These are phyloP conservation scores for Enhydra lutris DNA, from an alignment of 2,113 vertebrate species.

Conservation along the genomic window DNA sequence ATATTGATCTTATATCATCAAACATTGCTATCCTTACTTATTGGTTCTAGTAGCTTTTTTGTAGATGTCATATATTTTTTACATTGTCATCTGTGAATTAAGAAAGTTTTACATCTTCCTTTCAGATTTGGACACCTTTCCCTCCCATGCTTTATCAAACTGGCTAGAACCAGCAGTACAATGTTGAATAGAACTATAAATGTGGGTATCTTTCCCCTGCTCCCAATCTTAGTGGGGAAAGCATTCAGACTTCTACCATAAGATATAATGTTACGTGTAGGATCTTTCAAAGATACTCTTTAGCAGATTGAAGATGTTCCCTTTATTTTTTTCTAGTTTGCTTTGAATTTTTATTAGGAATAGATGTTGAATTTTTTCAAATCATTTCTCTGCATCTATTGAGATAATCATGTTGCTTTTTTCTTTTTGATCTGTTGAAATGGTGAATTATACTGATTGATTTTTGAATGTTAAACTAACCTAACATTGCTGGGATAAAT, in stretches of 20 bases:
- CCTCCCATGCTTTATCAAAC: neutral
- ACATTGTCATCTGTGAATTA: neutral
- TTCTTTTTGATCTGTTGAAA: neutral
- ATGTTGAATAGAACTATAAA: neutral
- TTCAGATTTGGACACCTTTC: neutral
- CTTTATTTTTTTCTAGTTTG: neutral
- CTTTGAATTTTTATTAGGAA: neutral
- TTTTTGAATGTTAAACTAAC: neutral
- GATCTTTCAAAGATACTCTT: neutral
- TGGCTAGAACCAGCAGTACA: neutral
- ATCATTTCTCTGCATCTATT: neutral
- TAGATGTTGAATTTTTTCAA: neutral
- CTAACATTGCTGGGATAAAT: neutral
- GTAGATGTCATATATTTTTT: neutral
- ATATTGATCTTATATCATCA: neutral
- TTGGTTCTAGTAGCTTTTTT: neutral
- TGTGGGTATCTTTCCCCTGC: neutral
- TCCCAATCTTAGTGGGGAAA: neutral
- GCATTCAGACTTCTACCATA: neutral
- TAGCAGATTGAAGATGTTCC: neutral
- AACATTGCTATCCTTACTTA: neutral
- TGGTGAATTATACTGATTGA: neutral
- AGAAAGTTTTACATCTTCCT: neutral
- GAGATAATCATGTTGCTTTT: neutral
- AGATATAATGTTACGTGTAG: neutral